Base-by-base conservation (phyloP, 2,888 invertebrate species). In the Caenorhabditis uteleia region DNA sequence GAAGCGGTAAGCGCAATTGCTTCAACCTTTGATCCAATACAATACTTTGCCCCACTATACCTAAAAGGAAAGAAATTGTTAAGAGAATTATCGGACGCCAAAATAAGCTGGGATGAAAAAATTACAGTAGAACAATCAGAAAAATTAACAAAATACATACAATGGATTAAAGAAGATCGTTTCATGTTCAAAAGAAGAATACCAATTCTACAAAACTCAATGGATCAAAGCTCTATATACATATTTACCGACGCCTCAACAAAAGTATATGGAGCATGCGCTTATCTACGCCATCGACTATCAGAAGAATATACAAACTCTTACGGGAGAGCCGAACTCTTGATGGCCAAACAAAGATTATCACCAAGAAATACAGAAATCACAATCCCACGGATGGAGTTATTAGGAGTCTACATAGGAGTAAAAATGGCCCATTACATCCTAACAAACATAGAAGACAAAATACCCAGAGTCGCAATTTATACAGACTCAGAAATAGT, bases 401-500 rank as follows among this genome's bases (percentile, higher is more conserved):
- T 51, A 34, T 21, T 43, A 43, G 51, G 43, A n/a, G 31, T 51
- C 31, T n/a, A 33, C 2, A 21, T 43, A 10, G 51, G 16, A 34
- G 36, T 16, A 23, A 33, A 34, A 26, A 6, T 51, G 16, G 42
- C 51, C 16, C 8, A 33, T 23, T 43, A 25, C 12, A 12, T 42
- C 18, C 23, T 26, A 3, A 38, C 14, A 34, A 33, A 51, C 42
- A 16, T 51, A 33, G 34, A 43, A 10, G 12, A 33, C 2, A 7
- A 16, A 8, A 33, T 43, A 31, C 23, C 21, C 16, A 16, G 26
- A 4, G 33, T 42, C 14, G 34, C 16, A 25, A 6, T 51, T 6
- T 43, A 33, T 21, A 33, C 51, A 16, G 45, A 54, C 23, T 45
- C 54, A 12, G 5, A 12, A 18, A 53, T 53, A 12, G 53, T 45